Base-by-base conservation (phyloP, 1,140 invertebrate genomes). In the Dendrolimus kikuchii region DNA sequence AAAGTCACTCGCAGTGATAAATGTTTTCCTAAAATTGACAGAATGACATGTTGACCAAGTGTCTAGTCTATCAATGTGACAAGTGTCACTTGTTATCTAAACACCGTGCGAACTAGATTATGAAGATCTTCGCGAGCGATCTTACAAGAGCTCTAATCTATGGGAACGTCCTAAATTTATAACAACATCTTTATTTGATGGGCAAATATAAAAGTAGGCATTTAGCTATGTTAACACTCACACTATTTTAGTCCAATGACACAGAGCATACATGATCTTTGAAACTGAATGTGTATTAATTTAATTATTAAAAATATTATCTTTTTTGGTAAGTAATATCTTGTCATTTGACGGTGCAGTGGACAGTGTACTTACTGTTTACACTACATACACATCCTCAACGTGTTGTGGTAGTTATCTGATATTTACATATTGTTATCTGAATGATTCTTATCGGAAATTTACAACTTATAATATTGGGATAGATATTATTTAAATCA, bases 401-500 rank as follows among this genome's bases (percentile, higher is more conserved):
- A 23, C 23, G 23, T 23, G 23, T 23, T 23, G 23, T 23, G 23
- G 23, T 23, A 23, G 23, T 23, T 23, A 23, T 23, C 23, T 23
- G 23, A 23, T 23, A 44, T 45, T 8, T 37, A 51, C 44, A 44
- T 51, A 23, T 23, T 23, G 23, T 45, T 51, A 38, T 51, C 45
- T 51, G 39, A 42, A 51, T 23, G 45, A 50, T 56, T 46, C 51
- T 56, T 74, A 74, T 73, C 71, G 59, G 51, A 59, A 55, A 50
- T 61, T 64, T 66, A 59, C 52, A 54, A 53, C 52, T 66, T 72
- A 66, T 60, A 51, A 59, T 54, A 54, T 47, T 54, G 59, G 57
- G 50, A 62, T 66, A 51, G 50, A 69, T 63, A 64, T 68, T 61
- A 66, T 67, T 48, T 70, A 68, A 66, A 76, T 74, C 55, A 74